Percentiles rank a stretch among this genome's conserved stretches.
phyloP scores from a whole-genome alignment of 2,113 vertebrate genomes.

The Sander vitreus region DNA sequence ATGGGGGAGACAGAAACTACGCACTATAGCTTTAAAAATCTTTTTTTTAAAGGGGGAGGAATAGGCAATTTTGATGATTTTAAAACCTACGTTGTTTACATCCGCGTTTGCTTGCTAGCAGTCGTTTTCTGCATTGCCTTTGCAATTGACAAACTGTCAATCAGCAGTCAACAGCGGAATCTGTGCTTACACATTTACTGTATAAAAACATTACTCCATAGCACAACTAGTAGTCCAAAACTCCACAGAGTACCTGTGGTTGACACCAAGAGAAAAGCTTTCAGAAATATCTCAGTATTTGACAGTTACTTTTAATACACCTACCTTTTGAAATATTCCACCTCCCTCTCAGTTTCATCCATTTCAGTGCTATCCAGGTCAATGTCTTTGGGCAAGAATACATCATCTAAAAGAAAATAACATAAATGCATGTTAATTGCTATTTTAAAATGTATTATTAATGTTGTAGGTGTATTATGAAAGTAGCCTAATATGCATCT shows the following conservation, averaged over 20 bases:
- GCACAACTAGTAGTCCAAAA: background rate
- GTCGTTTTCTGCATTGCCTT: background rate
- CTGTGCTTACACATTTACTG: background rate
- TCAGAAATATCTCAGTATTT: background rate
- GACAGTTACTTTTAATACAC: background rate
- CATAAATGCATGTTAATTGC: background rate
- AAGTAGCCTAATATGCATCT: background rate
- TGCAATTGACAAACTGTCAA: background rate
- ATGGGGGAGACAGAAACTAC: too few relatives aligned
- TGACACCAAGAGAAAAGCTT: background rate
- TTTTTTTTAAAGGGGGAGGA: too few relatives aligned
- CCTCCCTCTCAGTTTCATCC: constrained; percentile 98
- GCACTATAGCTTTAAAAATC: too few relatives aligned
- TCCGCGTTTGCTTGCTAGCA: background rate
- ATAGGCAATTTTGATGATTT: background rate
- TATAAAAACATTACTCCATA: background rate
- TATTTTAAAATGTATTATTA: background rate
- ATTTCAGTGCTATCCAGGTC: constrained; percentile 97
- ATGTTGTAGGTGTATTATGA: background rate
- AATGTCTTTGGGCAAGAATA: constrained; percentile 99
- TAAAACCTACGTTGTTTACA: background rate
- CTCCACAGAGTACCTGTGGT: background rate
- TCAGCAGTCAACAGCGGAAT: background rate
- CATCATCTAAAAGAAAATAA: constrained; percentile 89
- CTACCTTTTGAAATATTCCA: constrained; percentile 99